These are phyloP conservation scores for Psilopsiagon aymara DNA, from an alignment of 2,113 vertebrate species.

Conservation along the genomic window DNA sequence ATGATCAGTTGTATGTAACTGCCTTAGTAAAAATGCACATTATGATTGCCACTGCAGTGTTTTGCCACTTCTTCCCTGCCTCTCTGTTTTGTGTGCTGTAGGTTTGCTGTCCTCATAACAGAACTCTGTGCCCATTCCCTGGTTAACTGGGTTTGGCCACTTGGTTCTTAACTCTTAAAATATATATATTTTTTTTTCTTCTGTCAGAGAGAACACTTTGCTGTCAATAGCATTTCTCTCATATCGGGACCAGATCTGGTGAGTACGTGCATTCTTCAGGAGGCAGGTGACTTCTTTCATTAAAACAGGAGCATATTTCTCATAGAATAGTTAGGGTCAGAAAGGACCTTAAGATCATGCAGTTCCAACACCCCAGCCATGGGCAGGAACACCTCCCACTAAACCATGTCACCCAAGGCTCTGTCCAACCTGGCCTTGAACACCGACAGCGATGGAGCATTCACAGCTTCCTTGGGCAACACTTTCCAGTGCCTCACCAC, in stretches of 20 bases:
- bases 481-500: no score
- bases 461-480: no score
- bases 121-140: neutral
- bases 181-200: neutral
- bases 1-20: neutral
- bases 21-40: neutral
- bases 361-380: no score
- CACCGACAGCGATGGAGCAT: no score
- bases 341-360: no score
- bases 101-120: accelerated
- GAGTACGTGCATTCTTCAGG: neutral
- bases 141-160: neutral
- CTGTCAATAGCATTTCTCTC: neutral
- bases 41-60: neutral
- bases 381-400: no score
- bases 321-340: no score
- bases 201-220: neutral
- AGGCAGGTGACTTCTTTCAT: neutral
- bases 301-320: neutral
- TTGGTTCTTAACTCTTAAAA: neutral
- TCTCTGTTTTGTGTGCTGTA: neutral
- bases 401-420: no score
- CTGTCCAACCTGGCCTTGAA: no score
- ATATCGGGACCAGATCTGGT: neutral
- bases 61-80: neutral